Conservation (phyloP, 1,140 invertebrate genomes). For the Macrocentrus cingulum region DNA sequence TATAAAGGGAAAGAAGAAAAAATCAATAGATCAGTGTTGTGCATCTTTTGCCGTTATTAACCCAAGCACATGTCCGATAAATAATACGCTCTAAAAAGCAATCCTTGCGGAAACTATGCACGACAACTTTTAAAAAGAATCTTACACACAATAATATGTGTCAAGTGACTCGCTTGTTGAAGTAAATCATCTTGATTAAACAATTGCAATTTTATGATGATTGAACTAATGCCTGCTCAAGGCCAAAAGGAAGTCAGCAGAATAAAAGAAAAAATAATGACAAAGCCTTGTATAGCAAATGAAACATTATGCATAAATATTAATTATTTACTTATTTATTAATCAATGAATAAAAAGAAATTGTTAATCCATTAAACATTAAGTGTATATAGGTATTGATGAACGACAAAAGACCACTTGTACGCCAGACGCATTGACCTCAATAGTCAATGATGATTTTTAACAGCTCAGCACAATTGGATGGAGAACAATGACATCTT, state of each 20-base stretch:
- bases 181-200: conserved; percentile 19
- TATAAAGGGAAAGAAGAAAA: conserved; percentile 19
- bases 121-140: neutral
- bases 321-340: no score
- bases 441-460: conserved; percentile 33
- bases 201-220: conserved; percentile 26
- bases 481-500: conserved; percentile 24
- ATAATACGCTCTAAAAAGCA: conserved; percentile 53
- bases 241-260: conserved; percentile 18
- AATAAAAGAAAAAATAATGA: neutral
- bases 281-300: no score
- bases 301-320: no score
- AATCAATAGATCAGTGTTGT: conserved; percentile 44
- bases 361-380: conserved; percentile 23
- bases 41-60: conserved; percentile 29
- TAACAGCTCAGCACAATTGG: conserved; percentile 31
- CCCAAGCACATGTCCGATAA: conserved; percentile 30
- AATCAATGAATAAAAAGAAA: no score
- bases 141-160: no score
- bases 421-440: conserved; percentile 39
- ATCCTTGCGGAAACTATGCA: conserved; percentile 40
- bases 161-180: conserved; percentile 20
- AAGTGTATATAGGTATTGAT: conserved; percentile 25
- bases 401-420: conserved; percentile 31
- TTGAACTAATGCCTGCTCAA: conserved; percentile 24